Percentiles rank a stretch among this genome's conserved stretches.
Conservation (phyloP, 2,113 vertebrate species). For the Genyomyrus donnyi region DNA sequence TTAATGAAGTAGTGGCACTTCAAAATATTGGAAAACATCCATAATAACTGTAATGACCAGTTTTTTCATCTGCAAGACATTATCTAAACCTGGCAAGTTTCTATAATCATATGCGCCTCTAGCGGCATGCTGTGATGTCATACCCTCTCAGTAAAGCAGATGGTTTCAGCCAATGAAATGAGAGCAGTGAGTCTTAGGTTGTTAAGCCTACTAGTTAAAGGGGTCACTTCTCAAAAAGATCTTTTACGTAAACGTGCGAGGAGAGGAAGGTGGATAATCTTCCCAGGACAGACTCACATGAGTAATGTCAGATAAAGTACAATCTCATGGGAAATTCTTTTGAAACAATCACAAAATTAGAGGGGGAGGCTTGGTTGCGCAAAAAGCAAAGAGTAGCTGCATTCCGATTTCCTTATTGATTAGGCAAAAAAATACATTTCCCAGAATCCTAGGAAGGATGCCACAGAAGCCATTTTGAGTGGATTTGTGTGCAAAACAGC, state of each 20-base stretch:
- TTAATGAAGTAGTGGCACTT: background rate
- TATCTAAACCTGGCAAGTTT: background rate
- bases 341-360: background rate
- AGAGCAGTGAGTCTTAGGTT: background rate
- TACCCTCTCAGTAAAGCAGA: background rate
- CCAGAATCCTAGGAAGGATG: slow-evolving; percentile 34
- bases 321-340: background rate
- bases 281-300: background rate
- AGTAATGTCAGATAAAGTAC: background rate
- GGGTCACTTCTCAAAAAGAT: background rate
- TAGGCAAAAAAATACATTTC: slow-evolving; percentile 20
- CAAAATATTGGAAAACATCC: background rate
- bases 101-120: background rate
- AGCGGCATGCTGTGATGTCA: background rate
- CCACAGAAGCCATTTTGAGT: slow-evolving; percentile 40
- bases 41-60: background rate
- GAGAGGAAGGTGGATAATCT: background rate
- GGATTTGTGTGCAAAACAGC: slow-evolving; percentile 1
- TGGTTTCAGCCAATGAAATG: slow-evolving; percentile 3
- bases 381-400: slow-evolving; percentile 27
- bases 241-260: background rate
- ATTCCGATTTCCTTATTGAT: slow-evolving; percentile 31
- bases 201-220: background rate
- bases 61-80: background rate
- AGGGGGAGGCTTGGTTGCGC: slow-evolving; percentile 17